Conservation (phyloP, 2,113 vertebrate genomes). For the Salvelinus fontinalis region DNA sequence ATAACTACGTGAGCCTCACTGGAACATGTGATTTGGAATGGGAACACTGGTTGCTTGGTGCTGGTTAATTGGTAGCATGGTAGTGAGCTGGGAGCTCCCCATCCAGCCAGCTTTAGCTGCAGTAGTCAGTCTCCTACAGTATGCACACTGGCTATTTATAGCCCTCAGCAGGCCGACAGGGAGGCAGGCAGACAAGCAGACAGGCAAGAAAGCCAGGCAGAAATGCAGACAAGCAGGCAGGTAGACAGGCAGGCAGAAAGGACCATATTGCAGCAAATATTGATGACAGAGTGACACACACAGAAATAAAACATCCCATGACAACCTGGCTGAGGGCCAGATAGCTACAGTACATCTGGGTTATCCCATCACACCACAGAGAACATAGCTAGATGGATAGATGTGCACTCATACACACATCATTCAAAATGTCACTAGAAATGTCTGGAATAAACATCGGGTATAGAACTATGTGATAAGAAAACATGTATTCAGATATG, state of each 20-base stretch:
- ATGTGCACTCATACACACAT: background rate
- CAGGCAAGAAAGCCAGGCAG: slow-evolving; percentile 30
- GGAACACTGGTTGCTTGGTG: slow-evolving; percentile 36
- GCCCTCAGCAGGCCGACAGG: slow-evolving; percentile 35
- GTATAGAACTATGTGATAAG: too few relatives aligned
- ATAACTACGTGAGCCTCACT: background rate
- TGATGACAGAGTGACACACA: slow-evolving; percentile 53
- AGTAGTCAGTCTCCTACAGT: slow-evolving; percentile 9
- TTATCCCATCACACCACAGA: slow-evolving; percentile 12
- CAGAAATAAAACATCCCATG: slow-evolving; percentile 38
- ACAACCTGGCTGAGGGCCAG: slow-evolving; percentile 33
- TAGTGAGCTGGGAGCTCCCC: slow-evolving; percentile 20
- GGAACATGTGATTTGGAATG: slow-evolving; percentile 23
- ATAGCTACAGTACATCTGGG: slow-evolving; percentile 43
- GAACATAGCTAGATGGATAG: background rate
- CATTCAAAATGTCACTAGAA: background rate
- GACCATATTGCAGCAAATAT: slow-evolving; percentile 59
- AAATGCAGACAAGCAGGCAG: background rate
- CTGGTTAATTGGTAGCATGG: background rate
- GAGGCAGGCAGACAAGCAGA: slow-evolving; percentile 13
- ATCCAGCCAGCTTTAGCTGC: slow-evolving; percentile 21
- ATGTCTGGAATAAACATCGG: background rate
- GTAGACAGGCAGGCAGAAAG: background rate
- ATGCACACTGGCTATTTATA: slow-evolving; percentile 64
- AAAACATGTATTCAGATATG: background rate